Conservation (phyloP, 2,888 invertebrate species). For the Nymphalis urticae region DNA sequence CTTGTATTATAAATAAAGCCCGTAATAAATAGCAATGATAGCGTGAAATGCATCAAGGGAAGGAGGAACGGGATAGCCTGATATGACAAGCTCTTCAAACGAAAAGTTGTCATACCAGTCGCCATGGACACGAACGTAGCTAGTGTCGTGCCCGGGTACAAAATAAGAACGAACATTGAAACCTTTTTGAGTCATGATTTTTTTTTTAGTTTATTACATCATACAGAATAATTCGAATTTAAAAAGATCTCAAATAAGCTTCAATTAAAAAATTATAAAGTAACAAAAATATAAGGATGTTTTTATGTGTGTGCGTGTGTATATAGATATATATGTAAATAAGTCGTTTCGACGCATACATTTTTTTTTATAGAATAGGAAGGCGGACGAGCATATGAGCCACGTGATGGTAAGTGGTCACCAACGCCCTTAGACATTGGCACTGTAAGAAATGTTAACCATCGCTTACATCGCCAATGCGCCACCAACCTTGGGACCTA, state of each 20-base stretch:
- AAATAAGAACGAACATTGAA: constrained; percentile 13
- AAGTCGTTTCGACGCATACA: too few species aligned
- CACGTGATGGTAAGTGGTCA: too few species aligned
- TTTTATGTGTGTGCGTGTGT: not conserved
- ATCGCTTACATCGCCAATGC: too few species aligned
- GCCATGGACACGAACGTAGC: constrained; percentile 36
- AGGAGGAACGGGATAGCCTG: constrained; percentile 33
- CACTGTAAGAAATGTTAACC: too few species aligned
- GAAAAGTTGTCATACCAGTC: constrained; percentile 43
- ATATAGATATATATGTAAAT: too few species aligned
- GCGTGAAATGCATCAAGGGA: constrained; percentile 18
- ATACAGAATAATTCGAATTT: too few species aligned
- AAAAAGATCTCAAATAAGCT: not conserved
- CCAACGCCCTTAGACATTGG: too few species aligned
- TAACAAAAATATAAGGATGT: not conserved
- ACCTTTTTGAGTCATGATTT: not conserved
- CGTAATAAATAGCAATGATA: constrained; percentile 20
- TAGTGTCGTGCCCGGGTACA: constrained; percentile 35
- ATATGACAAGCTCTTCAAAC: constrained; percentile 38
- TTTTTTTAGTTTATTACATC: too few species aligned
- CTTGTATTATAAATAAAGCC: not conserved
- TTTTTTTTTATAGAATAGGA: too few species aligned
- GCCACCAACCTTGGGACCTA: too few species aligned
- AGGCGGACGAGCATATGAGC: too few species aligned
- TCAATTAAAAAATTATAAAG: too few species aligned